Conservation (phyloP, 2,113 vertebrate genomes). For the Nestor notabilis region DNA sequence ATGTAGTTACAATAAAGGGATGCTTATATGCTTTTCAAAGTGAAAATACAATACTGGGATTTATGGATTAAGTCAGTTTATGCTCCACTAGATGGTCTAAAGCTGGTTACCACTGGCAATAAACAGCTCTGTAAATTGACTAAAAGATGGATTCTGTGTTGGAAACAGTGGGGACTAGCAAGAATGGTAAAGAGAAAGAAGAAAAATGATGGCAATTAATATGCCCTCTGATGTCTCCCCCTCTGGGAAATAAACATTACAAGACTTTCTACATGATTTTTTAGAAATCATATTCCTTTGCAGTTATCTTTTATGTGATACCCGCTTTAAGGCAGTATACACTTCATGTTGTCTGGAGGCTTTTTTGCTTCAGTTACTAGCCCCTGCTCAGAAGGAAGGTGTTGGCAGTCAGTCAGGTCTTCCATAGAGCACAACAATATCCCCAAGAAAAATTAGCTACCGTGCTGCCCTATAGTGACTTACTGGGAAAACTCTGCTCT, state of each 20-base stretch:
- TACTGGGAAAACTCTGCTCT: background rate
- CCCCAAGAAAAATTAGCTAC: background rate
- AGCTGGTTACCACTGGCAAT: background rate
- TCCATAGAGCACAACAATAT: background rate
- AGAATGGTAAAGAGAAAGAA: background rate
- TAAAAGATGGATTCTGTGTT: background rate
- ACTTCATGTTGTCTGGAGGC: background rate
- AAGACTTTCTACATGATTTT: background rate
- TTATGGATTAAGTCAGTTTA: background rate
- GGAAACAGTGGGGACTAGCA: background rate
- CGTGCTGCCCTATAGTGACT: background rate
- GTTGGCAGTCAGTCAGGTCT: background rate
- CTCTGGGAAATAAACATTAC: slow-evolving; percentile 39
- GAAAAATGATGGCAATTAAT: slow-evolving; percentile 43
- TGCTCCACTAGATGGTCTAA: background rate
- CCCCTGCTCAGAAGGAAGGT: background rate
- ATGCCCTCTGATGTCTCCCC: background rate
- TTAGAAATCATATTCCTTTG: background rate
- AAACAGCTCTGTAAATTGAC: background rate
- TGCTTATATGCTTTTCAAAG: background rate
- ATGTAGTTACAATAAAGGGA: background rate
- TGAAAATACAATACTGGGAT: background rate
- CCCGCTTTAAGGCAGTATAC: background rate
- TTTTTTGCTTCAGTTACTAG: background rate
- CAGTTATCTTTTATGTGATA: background rate